Percentiles rank a stretch among this genome's conserved stretches.
Conservation (phyloP, 92 coral and sea anemone species). For the Parazoanthus swiftii region DNA sequence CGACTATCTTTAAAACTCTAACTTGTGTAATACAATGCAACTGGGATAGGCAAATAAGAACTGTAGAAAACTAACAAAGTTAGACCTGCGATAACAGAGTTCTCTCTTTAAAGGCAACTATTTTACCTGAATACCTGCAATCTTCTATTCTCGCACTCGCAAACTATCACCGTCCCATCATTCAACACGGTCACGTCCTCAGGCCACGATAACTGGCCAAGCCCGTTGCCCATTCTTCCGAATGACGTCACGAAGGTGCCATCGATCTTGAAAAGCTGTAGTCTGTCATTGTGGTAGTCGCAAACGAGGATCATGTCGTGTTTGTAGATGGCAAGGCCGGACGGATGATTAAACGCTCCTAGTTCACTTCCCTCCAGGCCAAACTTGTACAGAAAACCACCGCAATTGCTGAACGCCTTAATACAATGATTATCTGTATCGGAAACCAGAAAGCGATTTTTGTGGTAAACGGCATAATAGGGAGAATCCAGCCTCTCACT, state of each 20-base stretch:
- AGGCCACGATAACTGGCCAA: conserved; percentile 46
- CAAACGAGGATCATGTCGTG: conserved; percentile 37
- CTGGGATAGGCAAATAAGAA: too few species aligned
- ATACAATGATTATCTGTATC: conserved; percentile 44
- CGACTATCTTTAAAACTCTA: too few species aligned
- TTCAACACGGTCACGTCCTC: conserved; percentile 33
- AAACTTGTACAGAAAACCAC: conserved; percentile 35
- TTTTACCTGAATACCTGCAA: conserved; percentile 33
- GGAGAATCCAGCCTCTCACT: conserved; percentile 24
- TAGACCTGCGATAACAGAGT: background rate
- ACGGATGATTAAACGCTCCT: conserved; percentile 37
- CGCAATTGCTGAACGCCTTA: conserved; percentile 23
- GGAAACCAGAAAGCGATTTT: conserved; percentile 36
- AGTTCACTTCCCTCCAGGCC: conserved; percentile 37
- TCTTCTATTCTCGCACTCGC: conserved; percentile 40
- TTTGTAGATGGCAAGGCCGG: conserved; percentile 40
- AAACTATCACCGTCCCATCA: conserved; percentile 39
- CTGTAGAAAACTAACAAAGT: too few species aligned
- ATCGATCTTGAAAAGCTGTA: conserved; percentile 41
- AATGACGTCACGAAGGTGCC: conserved; percentile 43
- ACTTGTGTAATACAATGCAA: too few species aligned
- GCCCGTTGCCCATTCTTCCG: conserved; percentile 38
- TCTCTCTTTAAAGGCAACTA: background rate
- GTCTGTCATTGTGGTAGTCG: conserved; percentile 42
- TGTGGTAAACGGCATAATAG: conserved; percentile 25